phyloP scores from a whole-genome alignment of 2,797 vertebrate species.

The Philypnodon macrostomus region DNA sequence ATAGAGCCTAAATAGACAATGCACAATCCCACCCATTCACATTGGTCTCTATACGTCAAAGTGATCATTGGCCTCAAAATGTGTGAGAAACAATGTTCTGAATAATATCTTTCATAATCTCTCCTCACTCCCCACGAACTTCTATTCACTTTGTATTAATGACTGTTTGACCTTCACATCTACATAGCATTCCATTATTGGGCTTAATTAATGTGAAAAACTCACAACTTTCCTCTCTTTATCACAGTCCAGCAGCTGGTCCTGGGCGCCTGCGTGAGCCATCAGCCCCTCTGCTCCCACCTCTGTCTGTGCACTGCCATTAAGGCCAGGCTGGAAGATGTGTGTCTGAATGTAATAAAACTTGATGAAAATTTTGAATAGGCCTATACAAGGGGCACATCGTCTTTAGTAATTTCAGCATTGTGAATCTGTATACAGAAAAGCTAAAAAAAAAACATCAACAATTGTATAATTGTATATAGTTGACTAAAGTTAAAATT shows the following conservation, averaged over 20 bases:
- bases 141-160: conserved; percentile 44
- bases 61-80: too few relatives aligned
- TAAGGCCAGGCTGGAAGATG: conserved; percentile 37
- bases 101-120: conserved; percentile 40
- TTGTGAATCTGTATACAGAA: too few relatives aligned
- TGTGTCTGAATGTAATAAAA: background rate
- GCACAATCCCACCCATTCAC: too few relatives aligned
- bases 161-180: conserved; percentile 59
- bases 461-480: too few relatives aligned
- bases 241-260: conserved; percentile 65
- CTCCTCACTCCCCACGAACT: conserved; percentile 27
- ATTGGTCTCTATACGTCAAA: too few relatives aligned
- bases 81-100: too few relatives aligned
- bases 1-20: too few relatives aligned
- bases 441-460: too few relatives aligned
- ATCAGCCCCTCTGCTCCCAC: conserved; percentile 38
- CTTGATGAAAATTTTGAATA: too few relatives aligned
- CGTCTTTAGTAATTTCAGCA: too few relatives aligned
- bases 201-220: conserved; percentile 67
- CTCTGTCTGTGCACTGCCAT: conserved; percentile 44
- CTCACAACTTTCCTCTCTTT: conserved; percentile 49
- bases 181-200: conserved; percentile 51
- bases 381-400: too few relatives aligned
- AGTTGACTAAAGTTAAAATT: too few relatives aligned
- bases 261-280: conserved; percentile 45